Evolutionary conservation across 2,797 vertebrate genomes (phyloP), one percentile per base, ranked within the genome.

Genomic region (Halcyon smyrnensis): DNA sequence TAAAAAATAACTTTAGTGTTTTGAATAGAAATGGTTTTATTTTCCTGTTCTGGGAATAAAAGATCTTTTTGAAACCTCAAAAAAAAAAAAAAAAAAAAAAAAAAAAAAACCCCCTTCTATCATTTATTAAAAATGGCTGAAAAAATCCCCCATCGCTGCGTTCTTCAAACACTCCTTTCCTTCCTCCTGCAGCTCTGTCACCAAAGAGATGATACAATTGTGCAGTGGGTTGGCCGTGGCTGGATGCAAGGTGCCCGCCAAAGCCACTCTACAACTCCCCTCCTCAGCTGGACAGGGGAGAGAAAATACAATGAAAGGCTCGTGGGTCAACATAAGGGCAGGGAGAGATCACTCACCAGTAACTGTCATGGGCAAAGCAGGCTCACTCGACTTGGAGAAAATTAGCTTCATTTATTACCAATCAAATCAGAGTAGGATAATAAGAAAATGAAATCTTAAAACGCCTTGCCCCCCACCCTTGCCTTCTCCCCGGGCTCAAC

Each of bases 91-190:
- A 18, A 46, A 46, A 48, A 65, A 27, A 5, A 37, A 19, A 18
- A 46, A 46, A 46, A 46, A 46, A 46, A 62, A 27, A 5, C 3
- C 30, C 23, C 39, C 51, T 93, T 51, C 75, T 87, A 32, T 91
- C 78, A 67, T 93, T 95, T 84, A 89, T 91, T 95, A 60, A 90
- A 92, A 71, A 63, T 79, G 93, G 21, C 87, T 93, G 93, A 46
- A 90, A 43, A 77, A 84, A 90, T 63, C 87, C 83, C 39, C 74
- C 68, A 51, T 74, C 12, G 0, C 67, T 39, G 74, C 63, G 1
- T 64, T 54, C 84, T 62, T 92, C 91, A 82, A 39, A 79, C 54
- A 2, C 84, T 51, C 21, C 87, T 89, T 70, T 67, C 84, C 15
- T 56, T 79, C 56, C 84, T 80, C 78, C 91, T 75, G 70, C 89